Base-by-base conservation (phyloP, 2,113 vertebrate species). In the Cephalopholis sonnerati region DNA sequence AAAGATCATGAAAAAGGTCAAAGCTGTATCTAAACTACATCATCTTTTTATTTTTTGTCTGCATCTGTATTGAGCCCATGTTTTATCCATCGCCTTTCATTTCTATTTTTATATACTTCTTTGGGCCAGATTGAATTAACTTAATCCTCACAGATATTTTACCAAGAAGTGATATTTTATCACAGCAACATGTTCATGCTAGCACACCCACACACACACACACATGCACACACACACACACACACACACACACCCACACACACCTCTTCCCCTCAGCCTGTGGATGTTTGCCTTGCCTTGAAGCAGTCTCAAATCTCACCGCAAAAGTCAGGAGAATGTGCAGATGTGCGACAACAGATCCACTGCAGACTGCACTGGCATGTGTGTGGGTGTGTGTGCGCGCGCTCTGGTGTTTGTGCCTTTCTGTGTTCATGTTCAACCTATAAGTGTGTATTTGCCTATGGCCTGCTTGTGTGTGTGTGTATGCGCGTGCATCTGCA, bases 321-420 rank as follows among this genome's bases (percentile, higher is more conserved):
- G 1, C 81, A 84, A 13, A 66, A 85, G 74, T 80, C 82, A 68
- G 81, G 66, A 88, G 74, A 85, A 90, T 86, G 69, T 88, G 89
- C 85, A 86, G 76, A 86, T 86, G 87, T 86, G 77, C 13, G 18
- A 64, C 81, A 59, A 29, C 79, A 84, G 73, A 88, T 87, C 77
- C 51, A 16, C 78, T 74, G 84, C 81, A 84, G 84, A 62, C 85
- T 74, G 74, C 48, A 4, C 57, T 78, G 67, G 25, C n/a, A 4
- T 85, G 81, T 80, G 84, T 78, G 58, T 81, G 63, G 0, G 48
- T 63, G 46, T 51, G 71, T 46, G 39, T 20, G 59, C 18, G 70
- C 4, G 39, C 0, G 22, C 3, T 41, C 36, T 62, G 57, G 25
- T 67, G 74, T 68, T 64, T 61, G 63, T 74, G 63, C 24, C 1